Evolutionary conservation across 2,113 vertebrate genomes (phyloP).

Genomic region (Nesogale talazaci): DNA sequence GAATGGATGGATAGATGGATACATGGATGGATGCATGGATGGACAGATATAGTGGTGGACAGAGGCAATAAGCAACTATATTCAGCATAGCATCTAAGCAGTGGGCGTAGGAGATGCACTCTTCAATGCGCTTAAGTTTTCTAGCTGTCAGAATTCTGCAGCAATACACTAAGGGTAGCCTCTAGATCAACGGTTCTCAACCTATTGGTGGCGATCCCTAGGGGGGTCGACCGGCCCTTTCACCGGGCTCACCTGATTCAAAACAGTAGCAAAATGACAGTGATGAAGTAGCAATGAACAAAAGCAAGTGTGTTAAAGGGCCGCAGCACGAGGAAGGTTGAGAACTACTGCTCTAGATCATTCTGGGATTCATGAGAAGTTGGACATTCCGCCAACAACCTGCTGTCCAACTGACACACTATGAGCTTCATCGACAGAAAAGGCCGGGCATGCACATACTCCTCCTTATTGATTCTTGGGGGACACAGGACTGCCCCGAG

Average conservation of each 20-base stretch:
- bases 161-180: neutral
- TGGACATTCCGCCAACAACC: neutral
- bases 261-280: too few species aligned
- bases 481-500: neutral
- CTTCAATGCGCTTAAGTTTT: neutral
- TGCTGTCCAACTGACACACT: neutral
- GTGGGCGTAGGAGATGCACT: neutral
- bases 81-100: neutral
- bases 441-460: neutral
- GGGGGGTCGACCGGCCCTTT: too few species aligned
- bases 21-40: neutral
- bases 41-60: neutral
- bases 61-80: neutral
- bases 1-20: too few species aligned
- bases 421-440: neutral
- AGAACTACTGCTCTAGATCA: too few species aligned
- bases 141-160: neutral
- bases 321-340: too few species aligned
- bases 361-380: neutral
- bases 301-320: too few species aligned
- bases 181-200: too few species aligned
- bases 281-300: too few species aligned
- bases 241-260: too few species aligned
- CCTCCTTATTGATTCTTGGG: too few species aligned
- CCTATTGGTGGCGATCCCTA: too few species aligned